Base-by-base conservation (phyloP, 2,888 invertebrate genomes). In the Drosophila maculinotata region DNA sequence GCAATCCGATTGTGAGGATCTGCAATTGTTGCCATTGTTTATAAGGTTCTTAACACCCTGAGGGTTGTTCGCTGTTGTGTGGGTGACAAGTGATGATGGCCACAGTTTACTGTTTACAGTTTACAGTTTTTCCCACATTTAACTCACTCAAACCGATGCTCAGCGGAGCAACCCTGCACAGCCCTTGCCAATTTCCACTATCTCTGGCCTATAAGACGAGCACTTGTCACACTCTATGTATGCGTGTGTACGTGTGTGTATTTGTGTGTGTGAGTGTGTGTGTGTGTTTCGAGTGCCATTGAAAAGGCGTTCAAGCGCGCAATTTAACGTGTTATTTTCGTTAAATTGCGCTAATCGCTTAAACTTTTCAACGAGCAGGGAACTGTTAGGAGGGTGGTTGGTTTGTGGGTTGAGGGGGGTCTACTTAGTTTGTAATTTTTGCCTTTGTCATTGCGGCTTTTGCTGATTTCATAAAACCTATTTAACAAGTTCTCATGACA, bases 1-100 rank as follows among this genome's bases (percentile, higher is more conserved):
- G 71, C 67, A 89, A 89, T 89, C 89, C 87, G 90, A 87, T 90
- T 88, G 82, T 76, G 77, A 84, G 77, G 84, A 89, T 87, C 66
- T 71, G 69, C 80, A 83, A 88, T 79, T 88, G 83, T 85, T 79
- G 66, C 38, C 65, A 73, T 77, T 73, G 72, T 77, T 62, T 70
- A 65, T 51, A 49, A 69, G 67, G 60, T 65, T 45, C 51, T 70
- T 57, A 71, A 66, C 77, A 86, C 35, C 6, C 35, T 30, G 39
- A 72, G 87, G 80, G 81, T 81, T 68, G 81, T 42, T 69, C 30
- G 33, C 33, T 47, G 59, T 69, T 47, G 63, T 53, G 65, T 75
- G 68, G 68, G 71, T 35, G 76, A 76, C 83, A 79, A 85, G 83
- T n/a, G n/a, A n/a, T 83, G 80, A 74, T 47, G 67, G 23, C 42